Evolutionary conservation across 92 coral and sea anemone genomes (phyloP).

Genomic region (Porites divaricata): DNA sequence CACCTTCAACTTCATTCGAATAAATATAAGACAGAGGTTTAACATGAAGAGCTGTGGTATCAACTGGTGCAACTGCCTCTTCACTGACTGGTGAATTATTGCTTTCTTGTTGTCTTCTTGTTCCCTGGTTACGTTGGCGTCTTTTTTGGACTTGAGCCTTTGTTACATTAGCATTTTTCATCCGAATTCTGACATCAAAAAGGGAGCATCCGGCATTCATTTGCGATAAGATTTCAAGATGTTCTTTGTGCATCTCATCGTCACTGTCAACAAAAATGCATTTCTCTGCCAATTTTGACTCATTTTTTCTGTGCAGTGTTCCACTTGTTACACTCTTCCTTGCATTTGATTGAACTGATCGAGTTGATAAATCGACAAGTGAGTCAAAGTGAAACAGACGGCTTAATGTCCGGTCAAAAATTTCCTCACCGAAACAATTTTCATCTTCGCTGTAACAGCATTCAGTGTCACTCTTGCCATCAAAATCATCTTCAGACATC

Average conservation of each 20-base stretch:
- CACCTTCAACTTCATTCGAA: not conserved
- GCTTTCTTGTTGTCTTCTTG: not conserved
- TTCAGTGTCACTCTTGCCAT: not conserved
- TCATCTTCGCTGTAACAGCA: constrained; percentile 1
- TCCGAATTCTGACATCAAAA: constrained; percentile 9
- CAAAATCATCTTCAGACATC: constrained; percentile 8
- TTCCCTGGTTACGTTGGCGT: not conserved
- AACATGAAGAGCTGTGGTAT: not conserved
- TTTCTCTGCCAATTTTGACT: not conserved
- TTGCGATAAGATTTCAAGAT: constrained; percentile 16
- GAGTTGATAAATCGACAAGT: not conserved
- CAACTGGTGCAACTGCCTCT: not conserved
- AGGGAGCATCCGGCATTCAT: constrained; percentile 17
- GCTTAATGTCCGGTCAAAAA: constrained; percentile 1
- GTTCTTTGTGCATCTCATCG: constrained; percentile 10
- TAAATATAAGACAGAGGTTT: not conserved
- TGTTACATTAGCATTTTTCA: not conserved
- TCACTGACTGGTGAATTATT: not conserved
- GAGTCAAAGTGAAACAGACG: not conserved
- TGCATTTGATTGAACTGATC: not conserved
- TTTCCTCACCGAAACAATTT: not conserved
- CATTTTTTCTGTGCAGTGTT: not conserved
- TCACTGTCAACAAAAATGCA: constrained; percentile 42
- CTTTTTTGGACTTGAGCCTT: not conserved
- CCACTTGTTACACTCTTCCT: not conserved